Conservation (phyloP, 2,888 invertebrate species). For the Plagiodera versicolora region DNA sequence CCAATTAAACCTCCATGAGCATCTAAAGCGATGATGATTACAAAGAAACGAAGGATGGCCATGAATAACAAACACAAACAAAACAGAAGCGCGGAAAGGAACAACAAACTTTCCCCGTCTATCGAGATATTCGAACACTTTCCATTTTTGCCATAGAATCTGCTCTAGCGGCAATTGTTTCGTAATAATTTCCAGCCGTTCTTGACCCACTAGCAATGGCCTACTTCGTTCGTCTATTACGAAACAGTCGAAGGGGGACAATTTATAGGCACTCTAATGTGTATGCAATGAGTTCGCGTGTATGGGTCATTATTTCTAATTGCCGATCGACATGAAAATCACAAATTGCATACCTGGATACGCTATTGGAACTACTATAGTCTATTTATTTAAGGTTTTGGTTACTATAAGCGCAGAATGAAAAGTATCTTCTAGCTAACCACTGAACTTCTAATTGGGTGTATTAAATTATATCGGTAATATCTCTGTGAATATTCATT, state of each 20-base stretch:
- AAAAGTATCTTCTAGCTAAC: no score
- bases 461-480: no score
- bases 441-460: no score
- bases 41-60: background rate
- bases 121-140: slow-evolving; percentile 44
- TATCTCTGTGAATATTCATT: no score
- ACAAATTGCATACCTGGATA: no score
- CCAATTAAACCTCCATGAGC: no score
- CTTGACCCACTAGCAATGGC: slow-evolving; percentile 55
- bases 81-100: slow-evolving; percentile 26
- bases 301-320: background rate
- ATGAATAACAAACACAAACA: background rate
- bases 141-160: slow-evolving; percentile 50
- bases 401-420: no score
- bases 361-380: no score
- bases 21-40: background rate
- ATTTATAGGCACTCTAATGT: background rate
- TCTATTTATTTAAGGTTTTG: no score
- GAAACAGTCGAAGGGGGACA: slow-evolving; percentile 21
- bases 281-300: background rate
- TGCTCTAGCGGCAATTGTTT: slow-evolving; percentile 30
- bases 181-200: slow-evolving; percentile 42
- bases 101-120: slow-evolving; percentile 34
- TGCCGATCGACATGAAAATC: background rate
- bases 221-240: slow-evolving; percentile 42